phyloP scores from a whole-genome alignment of 2,797 vertebrate genomes.

The Sebastes baramenuke region DNA sequence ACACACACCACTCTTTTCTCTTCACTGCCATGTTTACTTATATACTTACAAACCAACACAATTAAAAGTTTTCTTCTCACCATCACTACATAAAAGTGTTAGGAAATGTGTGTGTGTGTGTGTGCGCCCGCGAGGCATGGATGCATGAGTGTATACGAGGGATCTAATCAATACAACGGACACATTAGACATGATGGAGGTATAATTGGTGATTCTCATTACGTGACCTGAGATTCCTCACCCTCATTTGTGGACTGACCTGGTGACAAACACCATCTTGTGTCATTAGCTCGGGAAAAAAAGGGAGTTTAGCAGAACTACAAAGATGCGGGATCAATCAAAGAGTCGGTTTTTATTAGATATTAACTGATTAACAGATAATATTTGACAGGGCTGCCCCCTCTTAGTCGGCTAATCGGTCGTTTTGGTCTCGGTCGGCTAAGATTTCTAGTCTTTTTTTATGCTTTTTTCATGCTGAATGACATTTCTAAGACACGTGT shows the following conservation, averaged over 20 bases:
- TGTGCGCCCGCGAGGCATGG: background rate
- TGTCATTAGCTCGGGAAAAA: constrained; percentile 31
- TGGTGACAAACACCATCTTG: constrained; percentile 59
- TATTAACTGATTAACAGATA: background rate
- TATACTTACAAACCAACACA: background rate
- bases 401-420: too few species aligned
- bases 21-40: background rate
- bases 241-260: constrained; percentile 56
- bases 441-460: too few species aligned
- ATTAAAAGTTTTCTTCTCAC: constrained; percentile 9
- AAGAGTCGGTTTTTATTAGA: background rate
- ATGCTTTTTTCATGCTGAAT: too few species aligned
- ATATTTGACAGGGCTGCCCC: background rate
- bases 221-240: constrained; percentile 52
- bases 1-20: background rate
- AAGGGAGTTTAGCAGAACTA: background rate
- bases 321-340: background rate
- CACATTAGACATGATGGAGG: constrained; percentile 1
- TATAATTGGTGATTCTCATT: constrained; percentile 35
- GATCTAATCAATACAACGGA: background rate
- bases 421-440: too few species aligned
- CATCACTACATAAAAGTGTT: constrained; percentile 26
- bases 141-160: background rate
- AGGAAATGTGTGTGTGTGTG: constrained; percentile 15
- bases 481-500: too few species aligned